Percentiles rank a stretch among this genome's conserved stretches.
These are phyloP conservation scores for Motacilla alba DNA, from an alignment of 2,113 vertebrate species.

Conservation along the genomic window DNA sequence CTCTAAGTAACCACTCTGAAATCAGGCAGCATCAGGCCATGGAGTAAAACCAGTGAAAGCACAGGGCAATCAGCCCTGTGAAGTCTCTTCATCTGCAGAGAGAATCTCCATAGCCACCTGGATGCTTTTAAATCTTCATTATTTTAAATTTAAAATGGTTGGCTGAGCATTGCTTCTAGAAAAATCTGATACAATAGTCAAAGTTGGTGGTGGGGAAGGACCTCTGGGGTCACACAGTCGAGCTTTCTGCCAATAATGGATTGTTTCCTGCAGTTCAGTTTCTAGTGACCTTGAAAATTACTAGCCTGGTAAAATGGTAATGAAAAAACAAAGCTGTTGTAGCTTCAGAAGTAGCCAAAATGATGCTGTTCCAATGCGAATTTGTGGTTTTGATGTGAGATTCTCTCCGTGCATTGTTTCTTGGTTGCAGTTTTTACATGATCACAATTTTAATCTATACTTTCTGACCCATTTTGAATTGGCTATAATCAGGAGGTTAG, in stretches of 20 bases:
- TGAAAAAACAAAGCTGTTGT: constrained; percentile 26
- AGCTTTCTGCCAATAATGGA: constrained; percentile 31
- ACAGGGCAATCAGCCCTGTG: background rate
- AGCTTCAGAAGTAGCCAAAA: background rate
- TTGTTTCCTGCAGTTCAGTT: constrained; percentile 37
- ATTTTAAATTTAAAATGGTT: constrained; percentile 23
- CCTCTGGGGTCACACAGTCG: background rate
- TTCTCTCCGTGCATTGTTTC: background rate
- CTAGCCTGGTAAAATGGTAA: constrained; percentile 8
- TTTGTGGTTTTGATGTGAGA: background rate
- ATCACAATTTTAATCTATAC: background rate
- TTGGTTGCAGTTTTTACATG: background rate
- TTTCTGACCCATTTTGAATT: background rate
- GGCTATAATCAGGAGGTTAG: background rate
- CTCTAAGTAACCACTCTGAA: background rate
- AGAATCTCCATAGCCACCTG: constrained; percentile 15
- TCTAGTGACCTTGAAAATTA: constrained; percentile 43
- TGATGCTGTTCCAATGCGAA: background rate
- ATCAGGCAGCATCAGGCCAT: background rate
- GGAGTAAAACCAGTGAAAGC: background rate
- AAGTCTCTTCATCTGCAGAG: background rate
- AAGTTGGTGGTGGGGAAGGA: constrained; percentile 2
- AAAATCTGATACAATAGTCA: constrained; percentile 31
- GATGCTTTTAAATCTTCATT: constrained; percentile 37
- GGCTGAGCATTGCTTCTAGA: constrained; percentile 16